phyloP scores from a whole-genome alignment of 2,113 vertebrate species.

The Potamarius usumacintae region DNA sequence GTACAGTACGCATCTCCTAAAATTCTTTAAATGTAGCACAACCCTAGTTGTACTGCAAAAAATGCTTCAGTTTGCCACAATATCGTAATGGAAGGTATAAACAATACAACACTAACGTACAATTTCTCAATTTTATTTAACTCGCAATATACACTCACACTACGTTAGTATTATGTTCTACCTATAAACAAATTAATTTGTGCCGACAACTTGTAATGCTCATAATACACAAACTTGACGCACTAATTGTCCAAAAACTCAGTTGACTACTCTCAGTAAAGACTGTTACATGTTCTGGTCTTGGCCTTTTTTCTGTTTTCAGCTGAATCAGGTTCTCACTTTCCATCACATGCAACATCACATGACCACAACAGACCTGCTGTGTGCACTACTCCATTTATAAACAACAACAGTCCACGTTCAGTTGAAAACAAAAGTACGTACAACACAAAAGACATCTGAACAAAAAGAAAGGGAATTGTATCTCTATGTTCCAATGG shows the following conservation, averaged over 20 bases:
- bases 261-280: neutral
- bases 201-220: neutral
- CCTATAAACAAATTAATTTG: neutral
- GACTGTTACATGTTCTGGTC: neutral
- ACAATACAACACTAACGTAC: neutral
- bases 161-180: neutral
- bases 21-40: neutral
- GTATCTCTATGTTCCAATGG: neutral
- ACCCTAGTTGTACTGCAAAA: neutral
- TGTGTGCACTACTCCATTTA: neutral
- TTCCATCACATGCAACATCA: neutral
- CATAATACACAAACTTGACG: neutral
- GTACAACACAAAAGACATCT: neutral
- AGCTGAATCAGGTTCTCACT: neutral
- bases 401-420: neutral
- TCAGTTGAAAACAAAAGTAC: neutral
- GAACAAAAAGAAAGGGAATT: neutral
- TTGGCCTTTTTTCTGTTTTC: neutral
- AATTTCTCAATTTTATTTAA: neutral
- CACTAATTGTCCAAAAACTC: neutral
- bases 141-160: neutral
- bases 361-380: neutral
- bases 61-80: neutral
- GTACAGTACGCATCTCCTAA: neutral
- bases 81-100: neutral